A percentile compares a stretch with the other conserved stretches of the same genome.
These are phyloP conservation scores for Meloidogyne exigua DNA, from an alignment of 1,140 invertebrate genomes.

Conservation along the genomic window DNA sequence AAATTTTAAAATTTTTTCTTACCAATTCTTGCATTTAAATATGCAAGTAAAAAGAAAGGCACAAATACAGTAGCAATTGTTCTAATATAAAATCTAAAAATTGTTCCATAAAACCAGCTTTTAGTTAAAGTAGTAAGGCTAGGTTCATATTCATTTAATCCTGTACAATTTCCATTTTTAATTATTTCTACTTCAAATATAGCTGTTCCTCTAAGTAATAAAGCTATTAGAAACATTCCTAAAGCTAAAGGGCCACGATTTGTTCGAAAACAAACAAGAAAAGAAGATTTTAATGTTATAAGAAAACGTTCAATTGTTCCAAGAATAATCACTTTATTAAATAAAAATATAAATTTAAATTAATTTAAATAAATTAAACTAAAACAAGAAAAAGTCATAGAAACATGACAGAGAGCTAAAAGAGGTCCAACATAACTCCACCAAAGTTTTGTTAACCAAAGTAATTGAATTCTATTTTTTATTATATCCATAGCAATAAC, in stretches of 20 bases:
- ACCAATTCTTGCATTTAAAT: conserved; percentile 47
- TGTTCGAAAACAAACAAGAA: conserved; percentile 47
- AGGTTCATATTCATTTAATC: conserved; percentile 40
- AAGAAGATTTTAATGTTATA: conserved; percentile 45
- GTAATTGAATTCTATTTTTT: conserved; percentile 28
- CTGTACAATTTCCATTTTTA: conserved; percentile 52
- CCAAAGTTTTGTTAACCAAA: conserved; percentile 44
- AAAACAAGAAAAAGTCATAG: conserved; percentile 55
- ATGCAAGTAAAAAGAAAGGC: conserved; percentile 50
- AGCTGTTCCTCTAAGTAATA: conserved; percentile 48
- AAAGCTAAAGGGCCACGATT: conserved; percentile 42
- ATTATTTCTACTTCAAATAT: conserved; percentile 51
- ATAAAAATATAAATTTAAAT: not conserved
- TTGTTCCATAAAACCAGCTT: conserved; percentile 47
- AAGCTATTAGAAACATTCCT: conserved; percentile 34
- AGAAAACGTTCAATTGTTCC: conserved; percentile 53
- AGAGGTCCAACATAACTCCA: conserved; percentile 51
- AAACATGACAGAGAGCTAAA: conserved; percentile 48
- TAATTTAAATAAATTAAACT: conserved; percentile 12
- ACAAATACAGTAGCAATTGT: conserved; percentile 50
- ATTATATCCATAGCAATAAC: conserved; percentile 32
- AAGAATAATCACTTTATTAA: conserved; percentile 47
- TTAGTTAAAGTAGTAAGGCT: conserved; percentile 34
- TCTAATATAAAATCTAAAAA: conserved; percentile 45
- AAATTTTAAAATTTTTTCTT: too few species aligned